Evolutionary conservation across 2,797 vertebrate genomes (phyloP).

Genomic region (Tokudaia tokunoshimensis): DNA sequence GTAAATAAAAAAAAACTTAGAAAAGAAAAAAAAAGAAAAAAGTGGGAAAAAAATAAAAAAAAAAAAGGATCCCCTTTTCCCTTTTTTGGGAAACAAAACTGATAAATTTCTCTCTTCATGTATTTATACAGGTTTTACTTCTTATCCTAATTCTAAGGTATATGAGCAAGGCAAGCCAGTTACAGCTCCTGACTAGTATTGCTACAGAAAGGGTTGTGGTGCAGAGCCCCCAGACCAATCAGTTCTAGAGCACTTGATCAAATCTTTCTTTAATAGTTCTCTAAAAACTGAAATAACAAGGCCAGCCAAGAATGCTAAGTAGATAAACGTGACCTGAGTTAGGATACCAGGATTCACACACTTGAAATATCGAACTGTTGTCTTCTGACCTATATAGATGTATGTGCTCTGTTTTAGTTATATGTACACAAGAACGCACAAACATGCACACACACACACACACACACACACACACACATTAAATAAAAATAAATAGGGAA

Average conservation of each 20-base stretch:
- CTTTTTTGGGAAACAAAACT: conserved; percentile 14
- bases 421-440: neutral
- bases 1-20: no score
- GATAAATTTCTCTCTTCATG: neutral
- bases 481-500: neutral
- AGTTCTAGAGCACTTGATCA: neutral
- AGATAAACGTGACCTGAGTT: neutral
- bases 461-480: neutral
- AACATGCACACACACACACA: neutral
- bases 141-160: neutral
- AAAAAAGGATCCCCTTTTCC: neutral
- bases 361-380: neutral
- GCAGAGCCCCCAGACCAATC: neutral
- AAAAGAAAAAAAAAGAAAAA: no score
- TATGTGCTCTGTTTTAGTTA: neutral
- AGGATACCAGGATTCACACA: neutral
- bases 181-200: neutral
- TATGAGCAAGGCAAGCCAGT: neutral
- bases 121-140: neutral
- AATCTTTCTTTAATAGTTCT: conserved; percentile 1
- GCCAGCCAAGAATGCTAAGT: neutral
- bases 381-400: neutral
- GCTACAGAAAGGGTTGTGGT: neutral
- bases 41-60: no score
- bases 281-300: conserved; percentile 9